These are phyloP conservation scores for Macquaria australasica DNA, from an alignment of 2,113 vertebrate species.

Conservation along the genomic window DNA sequence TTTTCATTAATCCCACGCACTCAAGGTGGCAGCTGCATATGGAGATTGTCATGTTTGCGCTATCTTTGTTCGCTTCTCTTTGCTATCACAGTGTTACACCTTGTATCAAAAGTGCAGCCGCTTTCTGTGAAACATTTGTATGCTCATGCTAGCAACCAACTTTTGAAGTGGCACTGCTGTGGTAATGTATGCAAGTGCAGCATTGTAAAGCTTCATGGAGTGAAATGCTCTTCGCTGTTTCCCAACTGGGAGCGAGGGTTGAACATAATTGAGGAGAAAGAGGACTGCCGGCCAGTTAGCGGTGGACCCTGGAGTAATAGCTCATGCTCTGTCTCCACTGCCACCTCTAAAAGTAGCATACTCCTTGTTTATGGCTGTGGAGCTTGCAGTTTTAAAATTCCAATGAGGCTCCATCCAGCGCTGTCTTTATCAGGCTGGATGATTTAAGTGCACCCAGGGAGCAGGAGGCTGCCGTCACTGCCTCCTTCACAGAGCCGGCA, in stretches of 20 bases:
- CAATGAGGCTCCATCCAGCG: constrained; percentile 56
- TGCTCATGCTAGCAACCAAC: constrained; percentile 15
- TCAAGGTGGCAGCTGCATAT: constrained; percentile 50
- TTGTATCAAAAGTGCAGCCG: constrained; percentile 52
- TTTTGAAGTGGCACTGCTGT: constrained; percentile 22
- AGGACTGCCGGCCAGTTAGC: constrained; percentile 54
- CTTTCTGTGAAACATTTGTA: constrained; percentile 18
- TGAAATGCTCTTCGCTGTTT: constrained; percentile 30
- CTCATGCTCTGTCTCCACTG: constrained; percentile 54
- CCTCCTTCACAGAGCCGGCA: constrained; percentile 26
- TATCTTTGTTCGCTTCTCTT: constrained; percentile 52
- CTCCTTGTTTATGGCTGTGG: constrained; percentile 65
- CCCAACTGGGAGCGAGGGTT: constrained; percentile 41
- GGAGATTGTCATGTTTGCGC: constrained; percentile 59
- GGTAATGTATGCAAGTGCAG: constrained; percentile 35
- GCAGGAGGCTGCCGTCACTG: constrained; percentile 20
- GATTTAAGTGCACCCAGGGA: constrained; percentile 71
- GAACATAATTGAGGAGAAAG: constrained; percentile 55
- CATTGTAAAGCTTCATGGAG: constrained; percentile 29
- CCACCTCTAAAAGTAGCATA: constrained; percentile 62
- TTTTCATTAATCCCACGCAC: constrained; percentile 65
- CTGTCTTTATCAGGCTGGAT: constrained; percentile 69
- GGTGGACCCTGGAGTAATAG: constrained; percentile 63
- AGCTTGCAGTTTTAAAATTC: constrained; percentile 74
- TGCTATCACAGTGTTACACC: constrained; percentile 67